Evolutionary conservation across 2,113 vertebrate genomes (phyloP).

Genomic region (Pterocles burchelli): DNA sequence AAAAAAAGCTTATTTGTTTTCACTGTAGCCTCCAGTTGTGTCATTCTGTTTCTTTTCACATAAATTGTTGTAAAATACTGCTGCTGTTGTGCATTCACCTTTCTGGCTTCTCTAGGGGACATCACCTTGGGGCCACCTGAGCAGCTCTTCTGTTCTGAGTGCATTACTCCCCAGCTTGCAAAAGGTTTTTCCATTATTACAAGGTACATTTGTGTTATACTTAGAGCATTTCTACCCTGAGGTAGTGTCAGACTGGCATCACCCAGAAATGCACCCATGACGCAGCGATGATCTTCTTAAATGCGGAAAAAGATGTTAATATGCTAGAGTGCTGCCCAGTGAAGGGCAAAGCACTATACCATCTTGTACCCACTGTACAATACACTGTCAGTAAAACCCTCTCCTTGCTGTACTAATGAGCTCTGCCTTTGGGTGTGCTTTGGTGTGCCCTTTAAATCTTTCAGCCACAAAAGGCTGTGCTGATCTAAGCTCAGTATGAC

Average conservation of each 20-base stretch:
- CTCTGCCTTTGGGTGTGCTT: neutral
- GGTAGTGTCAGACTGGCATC: neutral
- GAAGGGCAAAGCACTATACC: neutral
- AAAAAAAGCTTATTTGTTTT: neutral
- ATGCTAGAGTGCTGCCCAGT: neutral
- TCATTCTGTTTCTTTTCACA: neutral
- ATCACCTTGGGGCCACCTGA: constrained; percentile 20
- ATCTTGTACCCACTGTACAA: neutral
- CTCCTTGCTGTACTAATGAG: neutral
- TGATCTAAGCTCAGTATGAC: neutral
- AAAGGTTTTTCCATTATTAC: constrained; percentile 24
- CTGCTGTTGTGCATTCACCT: neutral
- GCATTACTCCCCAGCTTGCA: neutral
- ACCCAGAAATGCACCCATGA: constrained; percentile 5
- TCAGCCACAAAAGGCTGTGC: neutral
- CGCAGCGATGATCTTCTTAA: neutral
- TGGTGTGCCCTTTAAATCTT: neutral
- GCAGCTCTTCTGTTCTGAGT: neutral
- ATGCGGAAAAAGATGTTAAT: constrained; percentile 9
- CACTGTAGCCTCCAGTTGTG: neutral
- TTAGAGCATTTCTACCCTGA: constrained; percentile 5
- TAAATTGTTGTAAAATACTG: neutral
- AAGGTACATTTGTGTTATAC: neutral
- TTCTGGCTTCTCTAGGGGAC: neutral
- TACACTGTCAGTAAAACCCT: neutral